phyloP scores from a whole-genome alignment of 2,888 invertebrate species.

The Sesia bembeciformis region DNA sequence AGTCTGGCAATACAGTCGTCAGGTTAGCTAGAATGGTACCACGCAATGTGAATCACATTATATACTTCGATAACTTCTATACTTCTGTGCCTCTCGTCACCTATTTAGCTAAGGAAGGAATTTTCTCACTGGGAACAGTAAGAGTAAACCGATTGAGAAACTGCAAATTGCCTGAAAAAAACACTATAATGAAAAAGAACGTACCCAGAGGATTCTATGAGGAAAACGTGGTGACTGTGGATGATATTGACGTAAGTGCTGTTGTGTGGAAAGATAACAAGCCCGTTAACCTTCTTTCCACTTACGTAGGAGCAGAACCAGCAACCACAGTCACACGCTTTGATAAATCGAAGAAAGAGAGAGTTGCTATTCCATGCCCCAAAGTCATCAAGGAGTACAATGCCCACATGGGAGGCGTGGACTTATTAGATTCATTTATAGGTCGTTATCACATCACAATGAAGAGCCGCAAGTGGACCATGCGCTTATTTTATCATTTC shows the following conservation, averaged over 20 bases:
- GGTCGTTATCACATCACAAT: conserved; percentile 20
- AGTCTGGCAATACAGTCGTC: conserved; percentile 20
- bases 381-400: conserved; percentile 18
- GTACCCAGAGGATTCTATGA: conserved; percentile 22
- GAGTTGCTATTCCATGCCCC: conserved; percentile 13
- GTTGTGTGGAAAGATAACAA: conserved; percentile 34
- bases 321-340: conserved; percentile 20
- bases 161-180: conserved; percentile 23
- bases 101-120: conserved; percentile 21
- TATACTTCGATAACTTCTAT: conserved; percentile 22
- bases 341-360: conserved; percentile 18
- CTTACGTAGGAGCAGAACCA: conserved; percentile 29
- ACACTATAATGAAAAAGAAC: conserved; percentile 20
- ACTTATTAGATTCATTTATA: conserved; percentile 10
- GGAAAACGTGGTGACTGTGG: conserved; percentile 20
- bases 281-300: conserved; percentile 26
- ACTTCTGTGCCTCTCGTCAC: conserved; percentile 19
- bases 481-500: conserved; percentile 26
- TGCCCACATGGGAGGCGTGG: conserved; percentile 18
- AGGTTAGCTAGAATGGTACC: conserved; percentile 20
- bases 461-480: conserved; percentile 24
- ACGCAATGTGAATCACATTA: conserved; percentile 21
- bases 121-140: conserved; percentile 20
- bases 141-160: conserved; percentile 19
- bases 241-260: conserved; percentile 19